A percentile compares a stretch with the other conserved stretches of the same genome.
Conservation (phyloP, 2,888 invertebrate species). For the Erannis defoliaria region DNA sequence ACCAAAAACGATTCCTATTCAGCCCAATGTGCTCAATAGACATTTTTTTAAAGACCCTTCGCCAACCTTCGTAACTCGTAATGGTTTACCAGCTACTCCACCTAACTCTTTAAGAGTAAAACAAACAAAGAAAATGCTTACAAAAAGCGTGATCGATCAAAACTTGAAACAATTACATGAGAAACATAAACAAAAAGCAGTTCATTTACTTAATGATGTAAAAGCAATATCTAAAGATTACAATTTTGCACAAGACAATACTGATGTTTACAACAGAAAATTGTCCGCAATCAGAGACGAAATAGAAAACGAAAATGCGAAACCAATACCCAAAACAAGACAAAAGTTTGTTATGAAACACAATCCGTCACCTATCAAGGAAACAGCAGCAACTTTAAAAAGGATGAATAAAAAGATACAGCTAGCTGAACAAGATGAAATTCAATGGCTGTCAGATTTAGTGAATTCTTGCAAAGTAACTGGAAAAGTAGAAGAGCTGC, state of each 20-base stretch:
- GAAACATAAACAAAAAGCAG: constrained; percentile 71
- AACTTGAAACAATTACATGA: constrained; percentile 67
- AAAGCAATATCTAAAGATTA: constrained; percentile 57
- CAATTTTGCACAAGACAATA: constrained; percentile 66
- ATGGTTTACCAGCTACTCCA: constrained; percentile 57
- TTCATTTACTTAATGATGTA: constrained; percentile 63
- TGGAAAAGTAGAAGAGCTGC: constrained; percentile 71
- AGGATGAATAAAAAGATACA: constrained; percentile 82
- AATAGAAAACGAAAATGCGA: constrained; percentile 53
- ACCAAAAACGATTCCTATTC: constrained; percentile 67
- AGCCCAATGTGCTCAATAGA: constrained; percentile 69
- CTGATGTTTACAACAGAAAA: constrained; percentile 60
- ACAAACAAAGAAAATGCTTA: constrained; percentile 66
- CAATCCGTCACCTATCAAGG: constrained; percentile 65
- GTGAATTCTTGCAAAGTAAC: constrained; percentile 77
- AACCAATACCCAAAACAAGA: constrained; percentile 52
- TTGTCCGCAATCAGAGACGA: constrained; percentile 60
- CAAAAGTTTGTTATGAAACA: constrained; percentile 47
- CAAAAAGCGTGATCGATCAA: constrained; percentile 71
- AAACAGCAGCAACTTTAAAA: constrained; percentile 81
- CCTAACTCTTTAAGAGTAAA: constrained; percentile 59
- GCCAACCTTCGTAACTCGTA: constrained; percentile 2
- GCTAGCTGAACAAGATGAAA: constrained; percentile 69
- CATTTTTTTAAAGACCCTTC: constrained; percentile 54
- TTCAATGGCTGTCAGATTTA: constrained; percentile 81